These are phyloP conservation scores for Phalacrocorax brasilianus DNA, from an alignment of 2,113 vertebrate species.

Conservation along the genomic window DNA sequence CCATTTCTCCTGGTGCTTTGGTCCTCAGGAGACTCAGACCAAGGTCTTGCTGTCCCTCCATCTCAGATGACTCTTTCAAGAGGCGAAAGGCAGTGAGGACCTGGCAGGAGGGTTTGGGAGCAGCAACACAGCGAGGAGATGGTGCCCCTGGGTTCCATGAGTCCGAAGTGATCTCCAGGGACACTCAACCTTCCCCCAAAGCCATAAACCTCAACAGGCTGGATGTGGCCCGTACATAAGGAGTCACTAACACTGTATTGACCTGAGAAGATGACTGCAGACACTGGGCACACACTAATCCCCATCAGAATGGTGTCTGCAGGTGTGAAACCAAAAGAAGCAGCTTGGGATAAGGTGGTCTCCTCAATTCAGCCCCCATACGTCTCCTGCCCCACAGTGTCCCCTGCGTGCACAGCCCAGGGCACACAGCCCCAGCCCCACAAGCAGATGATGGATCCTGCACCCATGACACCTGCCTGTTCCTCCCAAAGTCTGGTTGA, in stretches of 20 bases:
- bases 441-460: not conserved
- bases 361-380: not conserved
- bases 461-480: not conserved
- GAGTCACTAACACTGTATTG: not conserved
- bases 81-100: not conserved
- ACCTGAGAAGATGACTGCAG: not conserved
- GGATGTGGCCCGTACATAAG: not conserved
- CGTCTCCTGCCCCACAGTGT: not conserved
- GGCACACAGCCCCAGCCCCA: not conserved
- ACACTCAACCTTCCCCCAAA: not conserved
- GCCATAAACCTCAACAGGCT: not conserved
- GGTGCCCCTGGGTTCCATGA: not conserved
- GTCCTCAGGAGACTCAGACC: not conserved
- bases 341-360: not conserved
- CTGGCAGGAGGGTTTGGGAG: not conserved
- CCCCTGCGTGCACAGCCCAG: fast-evolving
- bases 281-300: not conserved
- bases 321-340: not conserved
- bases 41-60: not conserved
- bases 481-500: not conserved
- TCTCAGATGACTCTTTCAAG: not conserved
- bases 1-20: not conserved
- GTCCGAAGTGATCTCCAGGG: not conserved
- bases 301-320: not conserved
- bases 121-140: fast-evolving